Evolutionary conservation across 2,113 vertebrate species (phyloP).

Genomic region (Hyperoodon ampullatus): DNA sequence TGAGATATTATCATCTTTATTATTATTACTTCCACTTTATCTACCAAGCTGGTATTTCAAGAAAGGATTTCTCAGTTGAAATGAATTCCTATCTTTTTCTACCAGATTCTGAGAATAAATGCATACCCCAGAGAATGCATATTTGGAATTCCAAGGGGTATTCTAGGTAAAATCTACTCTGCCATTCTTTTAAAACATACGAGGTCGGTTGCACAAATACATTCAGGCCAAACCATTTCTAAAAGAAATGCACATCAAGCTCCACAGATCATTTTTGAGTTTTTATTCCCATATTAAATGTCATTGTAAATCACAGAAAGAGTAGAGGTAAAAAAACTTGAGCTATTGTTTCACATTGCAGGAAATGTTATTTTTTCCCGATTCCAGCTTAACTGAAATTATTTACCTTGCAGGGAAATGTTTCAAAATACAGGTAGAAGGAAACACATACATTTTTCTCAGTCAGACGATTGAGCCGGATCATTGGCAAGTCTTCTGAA

Average conservation of each 20-base stretch:
- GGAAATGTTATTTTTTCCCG: neutral
- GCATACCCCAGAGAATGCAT: neutral
- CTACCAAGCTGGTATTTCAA: constrained; percentile 62
- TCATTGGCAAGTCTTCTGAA: constrained; percentile 36
- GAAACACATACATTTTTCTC: neutral
- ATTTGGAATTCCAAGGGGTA: constrained; percentile 62
- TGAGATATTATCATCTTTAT: constrained; percentile 69
- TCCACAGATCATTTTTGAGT: constrained; percentile 47
- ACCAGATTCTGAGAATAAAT: constrained; percentile 66
- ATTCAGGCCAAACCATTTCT: constrained; percentile 59
- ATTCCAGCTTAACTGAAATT: constrained; percentile 61
- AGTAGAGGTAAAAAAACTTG: neutral
- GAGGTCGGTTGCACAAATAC: constrained; percentile 56
- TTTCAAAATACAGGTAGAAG: constrained; percentile 26
- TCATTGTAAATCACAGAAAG: constrained; percentile 63
- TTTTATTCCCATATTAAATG: constrained; percentile 46
- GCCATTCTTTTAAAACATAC: constrained; percentile 70
- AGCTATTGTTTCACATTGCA: neutral
- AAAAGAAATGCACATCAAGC: constrained; percentile 46
- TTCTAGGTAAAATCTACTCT: constrained; percentile 63
- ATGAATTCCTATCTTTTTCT: constrained; percentile 57
- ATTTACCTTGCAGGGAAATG: neutral
- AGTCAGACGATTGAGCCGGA: neutral
- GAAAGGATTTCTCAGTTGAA: constrained; percentile 62
- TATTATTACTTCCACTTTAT: constrained; percentile 64